Evolutionary conservation across 1,140 invertebrate genomes (phyloP), one percentile per base, ranked within the genome.

Genomic region (Periplaneta americana): DNA sequence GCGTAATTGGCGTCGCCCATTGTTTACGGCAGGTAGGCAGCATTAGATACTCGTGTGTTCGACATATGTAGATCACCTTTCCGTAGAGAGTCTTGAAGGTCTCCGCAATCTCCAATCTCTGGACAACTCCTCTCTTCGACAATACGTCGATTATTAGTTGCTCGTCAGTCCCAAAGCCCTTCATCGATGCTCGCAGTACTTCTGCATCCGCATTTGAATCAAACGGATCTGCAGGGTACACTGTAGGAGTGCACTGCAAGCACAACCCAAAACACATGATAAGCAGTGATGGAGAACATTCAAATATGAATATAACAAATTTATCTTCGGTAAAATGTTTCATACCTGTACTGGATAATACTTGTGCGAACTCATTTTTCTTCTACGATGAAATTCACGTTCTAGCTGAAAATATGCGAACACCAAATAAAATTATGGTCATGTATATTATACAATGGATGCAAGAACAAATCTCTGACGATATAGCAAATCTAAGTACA

Each of bases 71-170:
- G 37, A 34, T 79, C 86, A 89, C 95, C 91, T 96, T 96, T 87
- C 96, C 96, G 89, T 94, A 97, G 81, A 95, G 89, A 57, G 93
- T 94, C 88, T 97, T 96, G 90, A 95, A 97, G 74, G 92, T 90
- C 10, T 91, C 89, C 9, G 92, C 90, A 84, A 97, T 95, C 84
- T 95, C 90, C 75, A 93, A 88, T 80, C 96, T 90, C 88, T 96
- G 95, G 35, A 90, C 90, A 84, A 93, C 94, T 66, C 92, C 92
- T 79, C 95, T 87, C 83, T 91, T 91, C 2, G 92, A 91, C n/a
- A 96, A 86, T 5, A 96, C 90, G 84, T 93, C 92, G 74, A 95
- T 96, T 83, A 97, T 94, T n/a, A 93, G 90, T 84, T 94, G 93
- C 85, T 97, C 95, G 87, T 96, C 94, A 2, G 95, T 96, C 32